A percentile compares a stretch with the other conserved stretches of the same genome.
Conservation (phyloP, 2,797 vertebrate species). For the Glyptemys insculpta region DNA sequence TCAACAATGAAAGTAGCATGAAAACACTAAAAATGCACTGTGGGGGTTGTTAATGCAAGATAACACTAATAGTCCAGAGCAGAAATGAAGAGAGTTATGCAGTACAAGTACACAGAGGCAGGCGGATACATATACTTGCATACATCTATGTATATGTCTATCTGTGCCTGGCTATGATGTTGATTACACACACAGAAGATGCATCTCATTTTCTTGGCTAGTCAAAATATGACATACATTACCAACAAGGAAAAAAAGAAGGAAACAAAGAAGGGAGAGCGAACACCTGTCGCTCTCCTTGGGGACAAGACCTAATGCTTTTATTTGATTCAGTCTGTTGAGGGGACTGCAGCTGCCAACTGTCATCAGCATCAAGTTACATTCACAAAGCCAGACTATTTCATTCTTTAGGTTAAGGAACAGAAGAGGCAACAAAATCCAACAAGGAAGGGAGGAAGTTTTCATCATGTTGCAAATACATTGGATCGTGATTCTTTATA, state of each 20-base stretch:
- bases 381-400: constrained; percentile 79
- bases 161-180: background rate
- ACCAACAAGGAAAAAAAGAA: constrained; percentile 72
- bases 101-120: fast-evolving
- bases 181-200: background rate
- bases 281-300: constrained; percentile 94
- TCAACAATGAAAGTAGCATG: background rate
- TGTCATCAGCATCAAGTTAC: constrained; percentile 89
- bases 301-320: constrained; percentile 85
- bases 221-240: constrained; percentile 75
- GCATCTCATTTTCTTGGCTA: constrained; percentile 36
- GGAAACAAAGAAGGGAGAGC: constrained; percentile 85
- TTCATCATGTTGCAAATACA: background rate
- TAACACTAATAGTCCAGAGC: fast-evolving
- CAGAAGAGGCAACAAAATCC: background rate
- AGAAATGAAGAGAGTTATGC: background rate
- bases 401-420: constrained; percentile 24
- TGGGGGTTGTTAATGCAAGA: fast-evolving
- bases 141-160: fast-evolving
- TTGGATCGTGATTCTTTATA: background rate
- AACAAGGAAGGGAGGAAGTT: constrained; percentile 5
- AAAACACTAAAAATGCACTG: background rate
- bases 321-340: constrained; percentile 83
- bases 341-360: constrained; percentile 85
- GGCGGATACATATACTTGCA: background rate